Evolutionary conservation across 2,888 invertebrate species (phyloP).

Genomic region (Ypsolopha sequella): DNA sequence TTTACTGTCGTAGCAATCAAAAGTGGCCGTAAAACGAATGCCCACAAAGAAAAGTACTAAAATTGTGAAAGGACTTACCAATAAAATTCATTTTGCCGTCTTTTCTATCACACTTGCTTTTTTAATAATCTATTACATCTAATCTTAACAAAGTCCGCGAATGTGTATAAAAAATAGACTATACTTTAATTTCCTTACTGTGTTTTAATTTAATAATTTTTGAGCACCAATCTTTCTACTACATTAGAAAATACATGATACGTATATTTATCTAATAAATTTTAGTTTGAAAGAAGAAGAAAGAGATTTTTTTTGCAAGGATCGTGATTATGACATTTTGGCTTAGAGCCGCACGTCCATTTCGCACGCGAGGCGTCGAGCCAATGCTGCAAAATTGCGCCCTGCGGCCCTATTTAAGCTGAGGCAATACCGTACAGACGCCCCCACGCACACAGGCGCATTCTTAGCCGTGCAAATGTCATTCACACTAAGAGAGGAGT

Average conservation of each 20-base stretch:
- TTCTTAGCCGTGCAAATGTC: conserved; percentile 6
- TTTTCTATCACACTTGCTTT: conserved; percentile 30
- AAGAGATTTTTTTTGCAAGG: conserved; percentile 16
- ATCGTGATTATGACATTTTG: conserved; percentile 44
- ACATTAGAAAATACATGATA: conserved; percentile 58
- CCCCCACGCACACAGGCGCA: conserved; percentile 8
- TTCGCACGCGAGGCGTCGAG: conserved; percentile 38
- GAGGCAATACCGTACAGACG: conserved; percentile 12
- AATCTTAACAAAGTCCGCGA: conserved; percentile 43
- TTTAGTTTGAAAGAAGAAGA: conserved; percentile 28
- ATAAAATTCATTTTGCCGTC: conserved; percentile 55
- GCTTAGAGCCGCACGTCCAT: conserved; percentile 26
- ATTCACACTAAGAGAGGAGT: conserved; percentile 5
- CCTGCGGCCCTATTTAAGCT: conserved; percentile 34
- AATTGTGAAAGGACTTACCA: conserved; percentile 36
- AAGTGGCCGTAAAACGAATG: not conserved
- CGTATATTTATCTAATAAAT: conserved; percentile 43
- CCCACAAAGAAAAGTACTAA: not conserved
- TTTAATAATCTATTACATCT: conserved; percentile 31
- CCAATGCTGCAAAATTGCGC: conserved; percentile 34
- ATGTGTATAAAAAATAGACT: conserved; percentile 37
- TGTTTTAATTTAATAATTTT: conserved; percentile 11
- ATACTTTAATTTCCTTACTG: not conserved
- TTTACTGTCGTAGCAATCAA: not conserved
- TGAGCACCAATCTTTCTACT: conserved; percentile 56